Base-by-base conservation (phyloP, 2,113 vertebrate species). In the Maccullochella peelii region DNA sequence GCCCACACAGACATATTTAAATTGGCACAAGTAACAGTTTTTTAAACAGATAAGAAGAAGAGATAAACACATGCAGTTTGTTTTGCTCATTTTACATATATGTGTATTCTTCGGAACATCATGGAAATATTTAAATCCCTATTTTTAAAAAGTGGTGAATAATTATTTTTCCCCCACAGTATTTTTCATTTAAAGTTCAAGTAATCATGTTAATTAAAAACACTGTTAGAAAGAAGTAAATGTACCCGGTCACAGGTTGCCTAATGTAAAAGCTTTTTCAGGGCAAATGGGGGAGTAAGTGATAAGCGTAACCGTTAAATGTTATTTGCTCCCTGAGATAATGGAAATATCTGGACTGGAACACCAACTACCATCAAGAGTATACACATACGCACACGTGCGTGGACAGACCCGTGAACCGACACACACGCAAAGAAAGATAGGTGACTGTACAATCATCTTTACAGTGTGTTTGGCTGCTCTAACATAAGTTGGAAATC, bases 251-350 rank as follows among this genome's bases (percentile, higher is more conserved):
- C 73, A 75, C 14, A 81, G 73, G 65, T 57, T 15, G 1, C 4
- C 2, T 11, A 10, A 47, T 77, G 63, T 58, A 55, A 84, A 80
- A 58, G 59, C 54, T 52, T 65, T 59, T 73, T 47, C 20, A 44
- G 62, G 25, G 25, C 2, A 2, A 47, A 69, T 54, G 81, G 77
- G 30, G 12, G 38, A 62, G 12, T 59, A 70, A 38, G 42, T 50
- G 50, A 73, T 74, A 65, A 50, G 67, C 0, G 2, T 61, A 5
- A 67, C 59, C 58, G 74, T 80, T 80, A 55, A 66, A 86, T 68
- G 49, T 61, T 59, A 58, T 82, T 73, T 79, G 23, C 78, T 57
- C 23, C 20, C 58, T 63, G 55, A 63, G 54, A 76, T 82, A 84
- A 72, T 59, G 36, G 18, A 49, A 72, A 62, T 73, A 78, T 66